Evolutionary conservation across 1,140 invertebrate genomes (phyloP).

Genomic region (Ptiloglossa arizonensis): DNA sequence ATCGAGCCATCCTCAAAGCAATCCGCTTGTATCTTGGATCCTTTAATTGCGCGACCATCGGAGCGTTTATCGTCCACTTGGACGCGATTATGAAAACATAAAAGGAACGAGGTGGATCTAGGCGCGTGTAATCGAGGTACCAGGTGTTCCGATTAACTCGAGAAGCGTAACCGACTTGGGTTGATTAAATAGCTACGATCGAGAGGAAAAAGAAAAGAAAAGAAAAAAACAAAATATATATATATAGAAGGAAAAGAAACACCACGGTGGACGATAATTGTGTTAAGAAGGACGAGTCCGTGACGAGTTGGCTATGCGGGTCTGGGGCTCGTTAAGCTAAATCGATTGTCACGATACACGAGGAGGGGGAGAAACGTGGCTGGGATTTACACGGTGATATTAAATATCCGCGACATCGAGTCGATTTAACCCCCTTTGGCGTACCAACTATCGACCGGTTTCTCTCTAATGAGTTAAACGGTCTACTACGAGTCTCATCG

Average conservation of each 20-base stretch:
- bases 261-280: not conserved
- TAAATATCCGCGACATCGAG: not conserved
- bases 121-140: not conserved
- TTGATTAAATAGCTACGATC: slow-evolving; percentile 16
- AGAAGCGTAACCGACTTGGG: too few relatives aligned
- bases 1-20: not conserved
- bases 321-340: not conserved
- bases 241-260: too few relatives aligned
- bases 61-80: not conserved
- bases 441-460: not conserved
- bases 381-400: not conserved
- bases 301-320: not conserved
- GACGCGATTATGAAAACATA: not conserved
- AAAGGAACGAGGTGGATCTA: too few relatives aligned
- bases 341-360: not conserved
- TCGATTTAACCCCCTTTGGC: not conserved
- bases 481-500: not conserved
- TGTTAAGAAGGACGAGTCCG: not conserved
- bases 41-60: not conserved
- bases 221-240: too few relatives aligned
- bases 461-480: not conserved
- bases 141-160: slow-evolving; percentile 1
- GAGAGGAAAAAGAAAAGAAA: not conserved
- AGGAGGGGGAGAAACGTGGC: not conserved
- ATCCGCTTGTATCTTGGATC: not conserved